These are phyloP conservation scores for Falcunculus frontatus DNA, from an alignment of 2,113 vertebrate species.

Conservation along the genomic window DNA sequence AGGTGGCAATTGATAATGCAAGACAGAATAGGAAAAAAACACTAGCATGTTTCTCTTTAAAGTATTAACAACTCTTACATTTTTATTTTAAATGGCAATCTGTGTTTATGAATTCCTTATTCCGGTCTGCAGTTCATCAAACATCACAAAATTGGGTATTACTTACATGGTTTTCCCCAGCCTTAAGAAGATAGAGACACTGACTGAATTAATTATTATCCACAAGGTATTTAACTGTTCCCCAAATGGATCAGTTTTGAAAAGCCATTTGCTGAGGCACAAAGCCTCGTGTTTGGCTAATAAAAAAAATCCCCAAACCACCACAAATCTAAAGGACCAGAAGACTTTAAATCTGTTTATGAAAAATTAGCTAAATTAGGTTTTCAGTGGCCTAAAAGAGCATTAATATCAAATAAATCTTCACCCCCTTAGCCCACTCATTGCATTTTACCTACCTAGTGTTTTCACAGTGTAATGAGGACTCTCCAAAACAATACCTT, in stretches of 20 bases:
- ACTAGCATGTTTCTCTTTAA: background rate
- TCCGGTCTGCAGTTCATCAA: background rate
- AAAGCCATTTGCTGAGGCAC: background rate
- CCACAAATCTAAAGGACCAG: background rate
- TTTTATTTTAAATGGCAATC: background rate
- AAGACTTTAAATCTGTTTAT: background rate
- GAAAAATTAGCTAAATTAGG: background rate
- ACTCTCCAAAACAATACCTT: conserved; percentile 76
- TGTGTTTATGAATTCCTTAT: background rate
- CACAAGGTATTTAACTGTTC: background rate
- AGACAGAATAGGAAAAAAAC: background rate
- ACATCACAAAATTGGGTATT: background rate
- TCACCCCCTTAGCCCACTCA: background rate
- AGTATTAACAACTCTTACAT: background rate
- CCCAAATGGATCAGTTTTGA: background rate
- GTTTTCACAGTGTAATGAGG: conserved; percentile 77
- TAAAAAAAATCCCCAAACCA: background rate
- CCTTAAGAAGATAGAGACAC: background rate
- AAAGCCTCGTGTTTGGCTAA: background rate
- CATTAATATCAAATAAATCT: background rate
- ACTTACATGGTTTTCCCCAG: background rate
- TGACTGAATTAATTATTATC: background rate
- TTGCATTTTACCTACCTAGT: conserved; percentile 68
- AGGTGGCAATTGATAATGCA: background rate
- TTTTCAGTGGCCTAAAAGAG: background rate